Base-by-base conservation (phyloP, 2,888 invertebrate genomes). In the Aphidoletes aphidimyza region DNA sequence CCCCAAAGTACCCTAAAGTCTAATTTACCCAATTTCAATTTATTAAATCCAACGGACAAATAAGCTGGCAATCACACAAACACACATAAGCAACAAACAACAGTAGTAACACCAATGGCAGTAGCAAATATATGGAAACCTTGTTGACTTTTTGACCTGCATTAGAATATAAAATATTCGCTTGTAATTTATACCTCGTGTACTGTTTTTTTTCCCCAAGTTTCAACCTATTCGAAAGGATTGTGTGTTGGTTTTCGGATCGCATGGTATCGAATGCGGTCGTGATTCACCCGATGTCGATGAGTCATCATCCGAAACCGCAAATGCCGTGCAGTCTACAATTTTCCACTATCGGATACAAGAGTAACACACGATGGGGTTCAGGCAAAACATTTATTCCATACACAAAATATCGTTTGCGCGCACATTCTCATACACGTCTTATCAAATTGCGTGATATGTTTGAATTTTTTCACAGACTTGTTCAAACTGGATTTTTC, bases 391-490 rank as follows among this genome's bases (percentile, higher is more conserved):
- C 5, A 54, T 54, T 3, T 8, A 54, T 8, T 17, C 34, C n/a
- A 69, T 14, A 30, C 37, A n/a, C 22, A 37, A 78, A n/a, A n/a
- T n/a, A n/a, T n/a, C 81, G 37, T 81, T 81, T 37, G 36, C 81
- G 81, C 36, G 37, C 81, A n/a, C n/a, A 81, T 69, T 69, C 69
- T 69, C 81, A 37, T 37, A 81, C n/a, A 17, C 14, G 19, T 81
- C 81, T 81, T 81, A 81, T 81, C 81, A 37, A 81, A 81, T 81
- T 81, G 81, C 81, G 81, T 81, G 81, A n/a, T 37, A 19, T 30
- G 30, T 30, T 30, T 69, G 17, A 34, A 69, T 69, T 69, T 34
- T 34, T 69, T 14, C 69, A 69, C 69, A 19, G 6, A n/a, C 5
- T 14, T 17, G 34, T 30, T 69, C 69, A 1, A 69, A 69, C 30